A percentile compares a stretch with the other conserved stretches of the same genome.
These are phyloP conservation scores for Oncorhynchus mykiss DNA, from an alignment of 2,113 vertebrate genomes.

Conservation along the genomic window DNA sequence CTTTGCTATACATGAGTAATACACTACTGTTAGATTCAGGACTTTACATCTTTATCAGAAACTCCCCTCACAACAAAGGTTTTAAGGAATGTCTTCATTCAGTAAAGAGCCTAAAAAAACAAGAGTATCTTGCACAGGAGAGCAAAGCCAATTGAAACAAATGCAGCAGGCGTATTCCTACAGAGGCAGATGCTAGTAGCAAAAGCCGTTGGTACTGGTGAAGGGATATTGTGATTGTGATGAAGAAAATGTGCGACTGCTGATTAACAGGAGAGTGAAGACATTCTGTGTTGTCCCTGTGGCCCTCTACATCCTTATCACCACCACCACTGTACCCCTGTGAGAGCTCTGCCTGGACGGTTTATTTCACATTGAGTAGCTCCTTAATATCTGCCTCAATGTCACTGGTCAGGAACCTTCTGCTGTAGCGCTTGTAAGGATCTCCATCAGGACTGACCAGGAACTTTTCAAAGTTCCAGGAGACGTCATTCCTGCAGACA, in stretches of 20 bases:
- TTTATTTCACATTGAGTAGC: slow-evolving; percentile 62
- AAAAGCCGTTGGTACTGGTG: background rate
- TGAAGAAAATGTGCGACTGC: background rate
- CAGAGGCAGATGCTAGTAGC: background rate
- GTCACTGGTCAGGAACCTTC: slow-evolving; percentile 76
- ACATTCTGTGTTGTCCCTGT: background rate
- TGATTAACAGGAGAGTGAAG: background rate
- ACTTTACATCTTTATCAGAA: slow-evolving; percentile 51
- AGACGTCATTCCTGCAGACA: slow-evolving; percentile 76
- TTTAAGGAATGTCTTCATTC: slow-evolving; percentile 54
- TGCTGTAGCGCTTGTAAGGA: slow-evolving; percentile 82
- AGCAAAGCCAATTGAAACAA: slow-evolving; percentile 26
- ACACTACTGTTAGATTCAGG: slow-evolving; percentile 32
- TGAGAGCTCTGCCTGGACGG: background rate
- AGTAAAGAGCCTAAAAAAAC: slow-evolving; percentile 43
- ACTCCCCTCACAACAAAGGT: slow-evolving; percentile 31
- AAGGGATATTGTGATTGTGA: background rate
- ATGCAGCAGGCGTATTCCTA: background rate
- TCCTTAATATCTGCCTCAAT: slow-evolving; percentile 79
- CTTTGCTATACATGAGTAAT: slow-evolving; percentile 32
- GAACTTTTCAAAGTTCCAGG: slow-evolving; percentile 89
- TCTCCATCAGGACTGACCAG: slow-evolving; percentile 75
- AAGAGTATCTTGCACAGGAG: slow-evolving; percentile 27
- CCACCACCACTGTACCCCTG: background rate
- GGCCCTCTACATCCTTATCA: background rate